phyloP scores from a whole-genome alignment of 1,140 invertebrate genomes.

The Venturia canescens region DNA sequence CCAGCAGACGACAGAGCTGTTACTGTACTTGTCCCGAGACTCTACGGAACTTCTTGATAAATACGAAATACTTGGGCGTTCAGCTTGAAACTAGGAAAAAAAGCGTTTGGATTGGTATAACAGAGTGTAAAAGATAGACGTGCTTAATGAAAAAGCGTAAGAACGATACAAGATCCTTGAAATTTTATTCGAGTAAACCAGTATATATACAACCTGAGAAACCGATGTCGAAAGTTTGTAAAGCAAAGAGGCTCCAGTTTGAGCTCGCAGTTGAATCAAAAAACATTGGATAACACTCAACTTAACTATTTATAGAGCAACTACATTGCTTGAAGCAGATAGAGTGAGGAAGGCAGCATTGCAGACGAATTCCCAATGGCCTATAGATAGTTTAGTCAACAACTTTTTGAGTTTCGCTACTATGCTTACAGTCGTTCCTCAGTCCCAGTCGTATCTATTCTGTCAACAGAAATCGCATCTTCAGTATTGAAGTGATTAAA shows the following conservation, averaged over 20 bases:
- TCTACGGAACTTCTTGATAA: no score
- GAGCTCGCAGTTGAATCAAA: background rate
- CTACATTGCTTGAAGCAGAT: background rate
- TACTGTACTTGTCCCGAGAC: no score
- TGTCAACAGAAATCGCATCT: background rate
- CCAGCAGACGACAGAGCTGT: no score
- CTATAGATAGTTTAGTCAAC: background rate
- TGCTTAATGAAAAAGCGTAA: background rate
- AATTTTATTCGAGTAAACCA: background rate
- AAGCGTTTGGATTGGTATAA: no score
- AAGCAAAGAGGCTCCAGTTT: constrained; percentile 27
- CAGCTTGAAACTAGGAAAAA: no score
- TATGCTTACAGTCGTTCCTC: background rate
- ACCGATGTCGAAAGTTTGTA: constrained; percentile 17
- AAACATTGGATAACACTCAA: constrained; percentile 32
- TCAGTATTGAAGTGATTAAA: background rate
- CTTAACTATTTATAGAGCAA: constrained; percentile 36
- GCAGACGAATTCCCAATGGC: background rate
- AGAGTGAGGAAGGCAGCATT: background rate
- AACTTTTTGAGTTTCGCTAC: background rate
- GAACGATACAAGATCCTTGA: background rate
- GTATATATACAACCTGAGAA: constrained; percentile 17
- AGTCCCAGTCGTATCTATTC: background rate
- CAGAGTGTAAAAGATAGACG: background rate
- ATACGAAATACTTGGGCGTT: no score